A percentile compares a stretch with the other conserved stretches of the same genome.
phyloP scores from a whole-genome alignment of 2,888 invertebrate genomes.

The Cheiracanthium punctorium region DNA sequence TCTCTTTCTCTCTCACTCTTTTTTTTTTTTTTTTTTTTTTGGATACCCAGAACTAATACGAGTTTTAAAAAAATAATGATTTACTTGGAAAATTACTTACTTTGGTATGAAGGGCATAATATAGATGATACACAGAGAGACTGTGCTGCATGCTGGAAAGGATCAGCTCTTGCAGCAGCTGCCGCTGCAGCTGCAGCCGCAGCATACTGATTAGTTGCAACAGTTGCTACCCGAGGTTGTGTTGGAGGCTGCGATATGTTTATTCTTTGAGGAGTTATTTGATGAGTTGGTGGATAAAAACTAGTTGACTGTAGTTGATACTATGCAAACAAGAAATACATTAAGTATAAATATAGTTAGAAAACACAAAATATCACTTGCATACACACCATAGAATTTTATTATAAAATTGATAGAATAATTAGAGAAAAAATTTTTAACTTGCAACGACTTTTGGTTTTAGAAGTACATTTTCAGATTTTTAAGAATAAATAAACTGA shows the following conservation, averaged over 20 bases:
- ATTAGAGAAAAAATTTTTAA: too few species aligned
- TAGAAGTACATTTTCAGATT: too few species aligned
- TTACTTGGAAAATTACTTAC: too few species aligned
- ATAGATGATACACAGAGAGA: conserved; percentile 96
- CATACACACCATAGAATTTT: too few species aligned
- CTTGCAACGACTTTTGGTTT: too few species aligned
- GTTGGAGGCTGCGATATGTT: conserved; percentile 71
- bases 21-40: too few species aligned
- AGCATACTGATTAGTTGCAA: conserved; percentile 75
- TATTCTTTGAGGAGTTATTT: conserved; percentile 73
- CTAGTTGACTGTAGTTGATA: conserved; percentile 84
- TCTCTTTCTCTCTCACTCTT: too few species aligned
- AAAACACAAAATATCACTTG: too few species aligned
- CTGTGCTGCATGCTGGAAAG: conserved; percentile 79
- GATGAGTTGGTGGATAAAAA: conserved; percentile 75
- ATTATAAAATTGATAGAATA: too few species aligned
- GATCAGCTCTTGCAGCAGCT: conserved; percentile 82
- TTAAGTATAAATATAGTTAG: conserved; percentile 8
- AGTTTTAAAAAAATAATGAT: too few species aligned
- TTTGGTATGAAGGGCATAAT: conserved; percentile 90
- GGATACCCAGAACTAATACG: too few species aligned
- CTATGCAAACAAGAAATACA: conserved; percentile 77
- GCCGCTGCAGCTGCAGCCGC: conserved; percentile 76
- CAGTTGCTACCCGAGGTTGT: conserved; percentile 74
- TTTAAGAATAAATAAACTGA: too few species aligned